These are phyloP conservation scores for Eleginops maclovinus DNA, from an alignment of 2,113 vertebrate genomes.

Conservation along the genomic window DNA sequence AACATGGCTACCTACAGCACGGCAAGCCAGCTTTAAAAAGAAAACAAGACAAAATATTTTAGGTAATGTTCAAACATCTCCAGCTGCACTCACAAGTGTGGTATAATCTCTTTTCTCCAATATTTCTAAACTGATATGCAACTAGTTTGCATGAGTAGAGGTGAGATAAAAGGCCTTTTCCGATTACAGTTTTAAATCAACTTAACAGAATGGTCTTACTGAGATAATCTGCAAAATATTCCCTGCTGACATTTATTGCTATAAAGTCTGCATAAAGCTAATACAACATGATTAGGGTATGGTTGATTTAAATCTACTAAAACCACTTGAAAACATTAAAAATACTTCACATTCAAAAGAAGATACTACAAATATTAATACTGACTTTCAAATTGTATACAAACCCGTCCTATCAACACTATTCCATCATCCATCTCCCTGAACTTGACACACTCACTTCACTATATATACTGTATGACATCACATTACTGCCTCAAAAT, in stretches of 20 bases:
- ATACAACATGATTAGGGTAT: neutral
- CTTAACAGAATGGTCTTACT: neutral
- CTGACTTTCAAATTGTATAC: neutral
- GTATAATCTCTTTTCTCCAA: constrained; percentile 21
- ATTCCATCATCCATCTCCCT: neutral
- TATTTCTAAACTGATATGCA: constrained; percentile 42
- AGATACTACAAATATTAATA: neutral
- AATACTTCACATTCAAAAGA: too few species aligned
- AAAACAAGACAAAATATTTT: constrained; percentile 41
- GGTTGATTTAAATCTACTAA: neutral
- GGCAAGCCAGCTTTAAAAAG: constrained; percentile 52
- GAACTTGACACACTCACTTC: neutral
- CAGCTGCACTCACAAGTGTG: constrained; percentile 29
- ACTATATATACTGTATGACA: neutral
- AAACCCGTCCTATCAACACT: neutral
- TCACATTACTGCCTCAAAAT: neutral
- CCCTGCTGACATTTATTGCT: neutral
- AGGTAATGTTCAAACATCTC: constrained; percentile 28
- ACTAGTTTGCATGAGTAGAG: constrained; percentile 18
- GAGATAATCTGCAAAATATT: constrained; percentile 9
- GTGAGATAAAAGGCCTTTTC: neutral
- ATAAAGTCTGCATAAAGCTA: neutral
- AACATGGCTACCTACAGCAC: constrained; percentile 56
- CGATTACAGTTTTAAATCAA: neutral
- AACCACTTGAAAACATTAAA: too few species aligned